Evolutionary conservation across 2,113 vertebrate genomes (phyloP), one percentile per base, ranked within the genome.

Genomic region (Chaetops frenatus): DNA sequence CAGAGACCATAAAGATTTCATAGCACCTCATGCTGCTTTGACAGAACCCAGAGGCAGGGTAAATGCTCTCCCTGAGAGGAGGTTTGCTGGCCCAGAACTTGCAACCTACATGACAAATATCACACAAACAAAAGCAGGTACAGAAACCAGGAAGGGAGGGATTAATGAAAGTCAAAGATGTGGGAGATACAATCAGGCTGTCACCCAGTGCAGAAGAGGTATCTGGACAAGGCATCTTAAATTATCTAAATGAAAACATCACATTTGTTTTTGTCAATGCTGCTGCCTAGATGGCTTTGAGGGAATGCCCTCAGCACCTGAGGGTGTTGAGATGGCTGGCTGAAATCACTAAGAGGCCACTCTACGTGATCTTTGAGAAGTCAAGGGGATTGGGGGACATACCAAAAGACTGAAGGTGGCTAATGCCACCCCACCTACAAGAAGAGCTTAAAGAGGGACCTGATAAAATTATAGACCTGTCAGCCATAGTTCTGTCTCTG

Each of bases 121-220:
- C 54, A 67, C 33, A 86, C 47, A 95, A 95, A 94, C 86, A 92
- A 81, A 61, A 56, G 56, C 66, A 90, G 83, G 64, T 62, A 80
- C 0, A 88, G 80, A 65, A 92, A n/a, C 60, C 95, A 97, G 95
- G 95, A 95, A 97, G 88, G 94, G 95, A 95, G 94, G 95, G 94
- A 96, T 91, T 92, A 92, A 94, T 95, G 88, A 89, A 93, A 96
- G 91, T 89, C 83, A 76, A 67, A 88, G 91, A 80, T 67, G 67
- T 1, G 1, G 76, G 60, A 93, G 92, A 97, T 96, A 94, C 69
- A 60, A 95, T 95, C 92, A 91, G 38, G 72, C 36, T 87, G 89
- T 89, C 65, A 95, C n/a, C 28, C 73, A 67, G 23, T 40, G 62
- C 77, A 89, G 38, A 56, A 81, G 42, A 90, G 60, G 13, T 93